Percentiles rank a stretch among this genome's conserved stretches.
These are phyloP conservation scores for Torymus aiolomorphi DNA, from an alignment of 2,888 invertebrate genomes.

Conservation along the genomic window DNA sequence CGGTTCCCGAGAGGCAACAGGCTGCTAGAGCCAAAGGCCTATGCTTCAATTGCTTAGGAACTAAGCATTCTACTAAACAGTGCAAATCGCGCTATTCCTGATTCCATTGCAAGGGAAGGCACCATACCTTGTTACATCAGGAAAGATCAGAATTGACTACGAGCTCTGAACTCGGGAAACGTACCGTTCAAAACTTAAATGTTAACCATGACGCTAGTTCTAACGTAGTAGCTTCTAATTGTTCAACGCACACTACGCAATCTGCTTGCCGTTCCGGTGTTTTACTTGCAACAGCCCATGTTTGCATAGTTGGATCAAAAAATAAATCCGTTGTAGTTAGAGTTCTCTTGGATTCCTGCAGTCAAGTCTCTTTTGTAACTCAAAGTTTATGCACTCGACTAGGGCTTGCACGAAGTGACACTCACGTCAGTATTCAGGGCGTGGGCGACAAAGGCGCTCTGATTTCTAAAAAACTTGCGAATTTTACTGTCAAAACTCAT, in stretches of 20 bases:
- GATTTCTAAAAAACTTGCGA: background rate
- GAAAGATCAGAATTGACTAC: background rate
- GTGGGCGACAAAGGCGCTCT: background rate
- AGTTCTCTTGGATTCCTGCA: background rate
- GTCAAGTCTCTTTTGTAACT: background rate
- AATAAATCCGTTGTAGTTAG: background rate
- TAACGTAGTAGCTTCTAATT: no score
- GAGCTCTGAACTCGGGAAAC: no score
- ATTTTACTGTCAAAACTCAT: background rate
- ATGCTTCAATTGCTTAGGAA: background rate
- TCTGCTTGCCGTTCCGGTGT: background rate
- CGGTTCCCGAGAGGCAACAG: background rate
- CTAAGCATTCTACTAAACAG: background rate
- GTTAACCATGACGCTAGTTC: no score
- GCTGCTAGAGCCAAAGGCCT: background rate
- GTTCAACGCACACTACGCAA: background rate
- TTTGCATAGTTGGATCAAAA: background rate
- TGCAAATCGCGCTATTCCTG: background rate
- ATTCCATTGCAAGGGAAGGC: background rate
- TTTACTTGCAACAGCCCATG: background rate
- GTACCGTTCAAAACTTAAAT: background rate
- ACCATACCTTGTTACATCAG: background rate
- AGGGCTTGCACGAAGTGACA: background rate
- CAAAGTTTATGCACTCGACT: background rate
- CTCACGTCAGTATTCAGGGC: background rate